Evolutionary conservation across 1,140 invertebrate genomes (phyloP).

Genomic region (Micrasema minimum): DNA sequence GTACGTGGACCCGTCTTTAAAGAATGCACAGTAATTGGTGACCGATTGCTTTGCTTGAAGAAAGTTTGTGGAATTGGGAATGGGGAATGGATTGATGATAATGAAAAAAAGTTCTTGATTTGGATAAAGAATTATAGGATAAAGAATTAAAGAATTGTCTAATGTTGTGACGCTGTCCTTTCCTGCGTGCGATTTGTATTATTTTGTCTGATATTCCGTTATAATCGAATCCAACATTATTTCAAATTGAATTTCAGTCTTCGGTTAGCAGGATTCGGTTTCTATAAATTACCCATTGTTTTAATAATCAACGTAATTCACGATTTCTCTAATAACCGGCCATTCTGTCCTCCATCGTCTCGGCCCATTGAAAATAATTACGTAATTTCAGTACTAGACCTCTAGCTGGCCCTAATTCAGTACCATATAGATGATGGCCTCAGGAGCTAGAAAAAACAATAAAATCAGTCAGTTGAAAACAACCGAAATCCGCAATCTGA

Average conservation of each 20-base stretch:
- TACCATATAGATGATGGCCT: constrained; percentile 22
- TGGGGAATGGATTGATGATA: no score
- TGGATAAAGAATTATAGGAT: no score
- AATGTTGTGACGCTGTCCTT: no score
- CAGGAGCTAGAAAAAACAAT: constrained; percentile 48
- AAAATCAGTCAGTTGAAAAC: constrained; percentile 51
- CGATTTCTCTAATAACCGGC: constrained; percentile 13
- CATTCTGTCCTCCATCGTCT: constrained; percentile 16
- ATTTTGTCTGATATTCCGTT: no score
- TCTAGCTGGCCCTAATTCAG: constrained; percentile 16
- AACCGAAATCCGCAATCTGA: constrained; percentile 49
- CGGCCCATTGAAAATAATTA: constrained; percentile 49
- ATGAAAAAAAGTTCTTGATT: no score
- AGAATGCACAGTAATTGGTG: no score
- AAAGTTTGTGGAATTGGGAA: no score
- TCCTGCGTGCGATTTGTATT: no score
- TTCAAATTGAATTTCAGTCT: background rate
- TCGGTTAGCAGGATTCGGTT: background rate
- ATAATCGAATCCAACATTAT: no score
- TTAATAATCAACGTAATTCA: constrained; percentile 30
- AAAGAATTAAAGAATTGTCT: no score
- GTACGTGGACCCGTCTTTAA: no score
- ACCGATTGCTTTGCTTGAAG: no score
- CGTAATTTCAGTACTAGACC: background rate
- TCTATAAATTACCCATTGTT: background rate